phyloP scores from a whole-genome alignment of 2,797 vertebrate genomes.

The Neosilurus hyrtlii region DNA sequence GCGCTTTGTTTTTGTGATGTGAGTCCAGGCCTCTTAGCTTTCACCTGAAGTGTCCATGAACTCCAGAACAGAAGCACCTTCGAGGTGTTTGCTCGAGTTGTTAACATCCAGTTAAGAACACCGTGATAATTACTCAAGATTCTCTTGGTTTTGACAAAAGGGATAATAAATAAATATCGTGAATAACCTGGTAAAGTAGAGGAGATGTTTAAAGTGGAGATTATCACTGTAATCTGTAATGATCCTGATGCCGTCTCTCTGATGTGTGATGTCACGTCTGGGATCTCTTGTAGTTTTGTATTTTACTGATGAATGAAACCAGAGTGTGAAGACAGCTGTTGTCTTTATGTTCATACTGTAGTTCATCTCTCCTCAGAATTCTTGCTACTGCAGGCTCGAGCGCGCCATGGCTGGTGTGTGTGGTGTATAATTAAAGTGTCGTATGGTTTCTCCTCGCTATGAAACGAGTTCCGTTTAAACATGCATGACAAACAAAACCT shows the following conservation, averaged over 20 bases:
- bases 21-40: neutral
- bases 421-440: neutral
- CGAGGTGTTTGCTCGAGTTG: neutral
- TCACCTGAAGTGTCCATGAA: conserved; percentile 19
- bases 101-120: too few relatives aligned
- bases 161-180: neutral
- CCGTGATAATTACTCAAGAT: neutral
- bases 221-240: neutral
- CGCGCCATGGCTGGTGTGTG: neutral
- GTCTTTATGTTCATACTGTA: neutral
- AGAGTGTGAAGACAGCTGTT: neutral
- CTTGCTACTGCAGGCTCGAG: neutral
- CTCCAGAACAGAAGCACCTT: conserved; percentile 1
- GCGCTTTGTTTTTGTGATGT: neutral
- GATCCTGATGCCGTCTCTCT: neutral
- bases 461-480: neutral
- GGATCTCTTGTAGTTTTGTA: neutral
- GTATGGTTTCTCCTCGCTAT: neutral
- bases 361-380: neutral
- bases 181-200: too few relatives aligned
- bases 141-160: neutral
- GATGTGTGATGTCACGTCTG: neutral
- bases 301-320: neutral
- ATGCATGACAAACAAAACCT: neutral
- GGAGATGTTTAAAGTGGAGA: neutral